A percentile compares a stretch with the other conserved stretches of the same genome.
phyloP scores from a whole-genome alignment of 92 coral and sea anemone genomes.

The Porites evermanni region DNA sequence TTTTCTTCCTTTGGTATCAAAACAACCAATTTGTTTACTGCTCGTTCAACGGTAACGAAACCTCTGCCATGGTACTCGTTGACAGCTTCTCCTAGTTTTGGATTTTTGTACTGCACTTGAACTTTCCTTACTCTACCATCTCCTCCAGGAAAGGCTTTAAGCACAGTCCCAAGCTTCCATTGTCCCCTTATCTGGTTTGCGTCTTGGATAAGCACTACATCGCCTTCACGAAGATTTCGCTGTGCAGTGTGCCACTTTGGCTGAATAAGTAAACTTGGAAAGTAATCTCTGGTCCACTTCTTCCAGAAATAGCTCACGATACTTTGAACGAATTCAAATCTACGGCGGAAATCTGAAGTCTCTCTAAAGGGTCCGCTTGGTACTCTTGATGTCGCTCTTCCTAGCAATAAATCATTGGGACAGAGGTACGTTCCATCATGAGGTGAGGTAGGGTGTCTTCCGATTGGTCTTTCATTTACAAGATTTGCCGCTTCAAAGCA shows the following conservation, averaged over 20 bases:
- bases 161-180: constrained; percentile 26
- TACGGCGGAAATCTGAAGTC: constrained; percentile 17
- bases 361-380: constrained; percentile 64
- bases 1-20: too few relatives aligned
- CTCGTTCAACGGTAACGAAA: constrained; percentile 33
- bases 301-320: constrained; percentile 43
- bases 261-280: constrained; percentile 35
- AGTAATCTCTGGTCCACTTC: constrained; percentile 49
- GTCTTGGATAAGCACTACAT: not conserved
- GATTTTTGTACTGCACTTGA: constrained; percentile 44
- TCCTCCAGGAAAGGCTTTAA: constrained; percentile 23
- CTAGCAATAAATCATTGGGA: constrained; percentile 62
- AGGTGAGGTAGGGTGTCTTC: constrained; percentile 64
- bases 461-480: not conserved
- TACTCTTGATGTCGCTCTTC: constrained; percentile 54
- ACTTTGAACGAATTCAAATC: constrained; percentile 43
- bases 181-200: not conserved
- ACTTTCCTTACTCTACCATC: constrained; percentile 49
- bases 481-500: constrained; percentile 64
- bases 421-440: constrained; percentile 58
- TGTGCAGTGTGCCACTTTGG: constrained; percentile 31
- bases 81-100: constrained; percentile 31
- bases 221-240: too few relatives aligned
- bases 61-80: constrained; percentile 25
- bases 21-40: constrained; percentile 7